These are phyloP conservation scores for Probaryconus sp. DNA, from an alignment of 1,140 invertebrate species.

Conservation along the genomic window DNA sequence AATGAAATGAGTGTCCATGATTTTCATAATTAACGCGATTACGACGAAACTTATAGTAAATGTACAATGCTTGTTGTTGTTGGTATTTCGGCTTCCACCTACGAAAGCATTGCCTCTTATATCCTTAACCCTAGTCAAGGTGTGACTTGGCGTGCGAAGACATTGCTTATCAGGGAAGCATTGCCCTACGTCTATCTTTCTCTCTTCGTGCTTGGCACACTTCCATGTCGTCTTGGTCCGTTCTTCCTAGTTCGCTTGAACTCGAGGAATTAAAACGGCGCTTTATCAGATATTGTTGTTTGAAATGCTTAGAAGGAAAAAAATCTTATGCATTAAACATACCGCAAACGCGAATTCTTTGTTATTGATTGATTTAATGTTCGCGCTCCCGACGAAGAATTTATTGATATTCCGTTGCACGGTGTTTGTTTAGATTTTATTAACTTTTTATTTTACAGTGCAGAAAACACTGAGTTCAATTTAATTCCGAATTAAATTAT, in stretches of 20 bases:
- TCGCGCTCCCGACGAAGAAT: background rate
- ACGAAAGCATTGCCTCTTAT: slow-evolving; percentile 12
- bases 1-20: no score
- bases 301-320: no score
- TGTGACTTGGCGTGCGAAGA: slow-evolving; percentile 57
- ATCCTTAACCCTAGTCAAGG: slow-evolving; percentile 48
- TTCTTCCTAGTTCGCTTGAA: slow-evolving; percentile 42
- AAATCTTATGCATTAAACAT: slow-evolving; percentile 39
- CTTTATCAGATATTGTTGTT: slow-evolving; percentile 11
- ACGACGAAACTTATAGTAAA: slow-evolving; percentile 8
- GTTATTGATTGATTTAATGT: slow-evolving; percentile 38
- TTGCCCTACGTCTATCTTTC: slow-evolving; percentile 52
- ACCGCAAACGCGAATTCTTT: background rate
- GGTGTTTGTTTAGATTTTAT: no score
- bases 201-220: slow-evolving; percentile 58
- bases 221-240: slow-evolving; percentile 44
- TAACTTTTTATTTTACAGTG: no score
- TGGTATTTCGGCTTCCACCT: slow-evolving; percentile 18
- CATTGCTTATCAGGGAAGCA: slow-evolving; percentile 49
- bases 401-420: no score
- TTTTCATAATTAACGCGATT: slow-evolving; percentile 44
- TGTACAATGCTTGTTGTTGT: slow-evolving; percentile 33
- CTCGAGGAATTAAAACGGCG: slow-evolving; percentile 17
- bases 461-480: slow-evolving; percentile 11
- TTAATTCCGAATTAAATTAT: slow-evolving; percentile 20